Evolutionary conservation across 53 echinoderm and acorn worm species (phyloP).

Genomic region (Arbacia lixula): DNA sequence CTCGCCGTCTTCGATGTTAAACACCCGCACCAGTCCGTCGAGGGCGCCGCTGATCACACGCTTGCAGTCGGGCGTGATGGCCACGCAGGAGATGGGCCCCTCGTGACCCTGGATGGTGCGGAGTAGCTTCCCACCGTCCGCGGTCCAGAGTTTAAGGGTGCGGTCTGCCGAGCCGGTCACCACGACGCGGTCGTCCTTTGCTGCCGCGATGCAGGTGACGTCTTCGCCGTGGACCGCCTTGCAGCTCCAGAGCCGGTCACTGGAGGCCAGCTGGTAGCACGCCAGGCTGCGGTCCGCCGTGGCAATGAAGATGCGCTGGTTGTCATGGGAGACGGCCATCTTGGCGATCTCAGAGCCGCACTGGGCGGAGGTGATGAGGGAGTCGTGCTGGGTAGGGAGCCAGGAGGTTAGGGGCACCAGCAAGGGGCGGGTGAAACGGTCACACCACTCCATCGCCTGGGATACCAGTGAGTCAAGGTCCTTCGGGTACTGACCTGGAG

Average conservation of each 20-base stretch:
- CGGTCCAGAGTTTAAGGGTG: slow-evolving; percentile 81
- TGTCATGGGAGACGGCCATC: slow-evolving; percentile 89
- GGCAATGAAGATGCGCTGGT: slow-evolving; percentile 85
- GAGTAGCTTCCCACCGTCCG: slow-evolving; percentile 73
- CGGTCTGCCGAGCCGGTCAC: slow-evolving; percentile 80
- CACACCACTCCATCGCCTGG: slow-evolving; percentile 96
- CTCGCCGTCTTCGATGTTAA: slow-evolving; percentile 67
- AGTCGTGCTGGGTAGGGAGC: slow-evolving; percentile 85
- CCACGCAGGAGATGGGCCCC: slow-evolving; percentile 74
- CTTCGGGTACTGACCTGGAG: slow-evolving; percentile 30
- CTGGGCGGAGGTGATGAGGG: slow-evolving; percentile 75
- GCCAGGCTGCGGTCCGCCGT: slow-evolving; percentile 68
- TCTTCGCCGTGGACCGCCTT: slow-evolving; percentile 69
- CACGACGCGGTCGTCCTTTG: slow-evolving; percentile 75
- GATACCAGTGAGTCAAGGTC: slow-evolving; percentile 75
- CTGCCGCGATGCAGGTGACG: slow-evolving; percentile 75
- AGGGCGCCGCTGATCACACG: slow-evolving; percentile 81
- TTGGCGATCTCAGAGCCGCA: slow-evolving; percentile 64
- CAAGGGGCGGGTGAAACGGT: slow-evolving; percentile 90
- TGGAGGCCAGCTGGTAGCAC: slow-evolving; percentile 87
- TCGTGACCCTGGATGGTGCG: slow-evolving; percentile 81
- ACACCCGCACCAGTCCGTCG: slow-evolving; percentile 79
- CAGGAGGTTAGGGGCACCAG: slow-evolving; percentile 90
- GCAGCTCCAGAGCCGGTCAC: slow-evolving; percentile 81
- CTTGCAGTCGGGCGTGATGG: slow-evolving; percentile 75